phyloP scores from a whole-genome alignment of 2,888 invertebrate genomes.

The Syritta pipiens region DNA sequence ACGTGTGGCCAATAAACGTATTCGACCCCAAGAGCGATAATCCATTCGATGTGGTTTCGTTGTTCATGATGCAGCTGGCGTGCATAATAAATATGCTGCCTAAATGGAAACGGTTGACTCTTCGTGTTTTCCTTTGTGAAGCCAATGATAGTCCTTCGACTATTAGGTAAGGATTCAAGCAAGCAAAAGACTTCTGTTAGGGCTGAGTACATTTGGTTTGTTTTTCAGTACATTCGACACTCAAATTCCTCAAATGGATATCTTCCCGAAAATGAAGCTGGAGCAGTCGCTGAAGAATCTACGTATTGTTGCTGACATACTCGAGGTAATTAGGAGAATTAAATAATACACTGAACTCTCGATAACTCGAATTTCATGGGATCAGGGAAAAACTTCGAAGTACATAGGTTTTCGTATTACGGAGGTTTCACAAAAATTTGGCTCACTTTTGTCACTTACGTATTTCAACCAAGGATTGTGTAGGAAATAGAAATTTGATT shows the following conservation, averaged over 20 bases:
- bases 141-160: constrained; percentile 73
- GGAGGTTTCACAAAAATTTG: too few species aligned
- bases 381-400: too few species aligned
- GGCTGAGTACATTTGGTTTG: too few species aligned
- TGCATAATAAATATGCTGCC: constrained; percentile 96
- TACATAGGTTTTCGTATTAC: too few species aligned
- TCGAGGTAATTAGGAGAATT: too few species aligned
- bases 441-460: too few species aligned
- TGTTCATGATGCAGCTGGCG: constrained; percentile 97
- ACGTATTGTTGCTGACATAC: constrained; percentile 91
- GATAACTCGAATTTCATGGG: too few species aligned
- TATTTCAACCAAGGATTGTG: too few species aligned
- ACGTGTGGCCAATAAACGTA: constrained; percentile 98
- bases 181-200: too few species aligned
- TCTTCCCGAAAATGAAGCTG: constrained; percentile 79
- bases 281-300: constrained; percentile 89
- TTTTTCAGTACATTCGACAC: constrained; percentile 76
- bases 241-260: constrained; percentile 75
- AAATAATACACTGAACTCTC: too few species aligned
- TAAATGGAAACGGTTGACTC: constrained; percentile 91
- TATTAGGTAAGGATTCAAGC: constrained; percentile 72
- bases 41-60: constrained; percentile 92
- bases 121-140: constrained; percentile 93
- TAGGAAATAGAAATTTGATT: too few species aligned
- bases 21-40: constrained; percentile 88